phyloP scores from a whole-genome alignment of 2,888 invertebrate genomes.

The Philaethria dido region DNA sequence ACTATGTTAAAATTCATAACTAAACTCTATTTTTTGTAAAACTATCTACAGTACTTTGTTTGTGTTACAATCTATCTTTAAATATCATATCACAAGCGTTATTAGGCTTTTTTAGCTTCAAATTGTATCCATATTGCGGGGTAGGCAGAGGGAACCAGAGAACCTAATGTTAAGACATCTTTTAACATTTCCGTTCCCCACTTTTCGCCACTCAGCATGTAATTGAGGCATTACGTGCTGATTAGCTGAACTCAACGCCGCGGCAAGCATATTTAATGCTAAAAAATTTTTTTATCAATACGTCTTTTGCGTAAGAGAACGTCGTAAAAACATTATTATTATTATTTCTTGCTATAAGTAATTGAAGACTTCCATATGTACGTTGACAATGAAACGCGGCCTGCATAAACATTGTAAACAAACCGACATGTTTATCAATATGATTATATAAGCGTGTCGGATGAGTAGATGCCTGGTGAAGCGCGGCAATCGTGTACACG shows the following conservation, averaged over 20 bases:
- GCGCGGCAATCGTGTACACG: constrained; percentile 8
- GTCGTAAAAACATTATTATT: not conserved
- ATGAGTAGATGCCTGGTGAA: constrained; percentile 11
- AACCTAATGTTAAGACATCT: too few relatives aligned
- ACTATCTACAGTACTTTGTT: not conserved
- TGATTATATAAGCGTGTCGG: constrained; percentile 25
- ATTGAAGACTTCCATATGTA: constrained; percentile 2
- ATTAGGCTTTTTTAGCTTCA: too few relatives aligned
- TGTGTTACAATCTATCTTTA: not conserved
- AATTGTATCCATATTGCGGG: too few relatives aligned
- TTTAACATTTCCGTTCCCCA: too few relatives aligned
- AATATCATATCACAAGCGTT: not conserved
- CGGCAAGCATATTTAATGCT: not conserved
- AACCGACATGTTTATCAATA: constrained; percentile 28
- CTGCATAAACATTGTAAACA: constrained; percentile 17
- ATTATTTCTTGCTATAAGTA: not conserved
- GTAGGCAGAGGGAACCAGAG: too few relatives aligned
- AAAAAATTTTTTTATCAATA: not conserved
- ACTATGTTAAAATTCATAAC: too few relatives aligned
- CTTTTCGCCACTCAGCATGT: too few relatives aligned
- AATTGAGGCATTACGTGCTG: too few relatives aligned
- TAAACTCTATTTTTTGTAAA: not conserved
- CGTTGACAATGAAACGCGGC: constrained; percentile 15
- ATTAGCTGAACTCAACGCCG: too few relatives aligned
- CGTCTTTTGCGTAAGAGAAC: not conserved